A percentile compares a stretch with the other conserved stretches of the same genome.
phyloP scores from a whole-genome alignment of 2,113 vertebrate species.

The Hydropotes inermis region DNA sequence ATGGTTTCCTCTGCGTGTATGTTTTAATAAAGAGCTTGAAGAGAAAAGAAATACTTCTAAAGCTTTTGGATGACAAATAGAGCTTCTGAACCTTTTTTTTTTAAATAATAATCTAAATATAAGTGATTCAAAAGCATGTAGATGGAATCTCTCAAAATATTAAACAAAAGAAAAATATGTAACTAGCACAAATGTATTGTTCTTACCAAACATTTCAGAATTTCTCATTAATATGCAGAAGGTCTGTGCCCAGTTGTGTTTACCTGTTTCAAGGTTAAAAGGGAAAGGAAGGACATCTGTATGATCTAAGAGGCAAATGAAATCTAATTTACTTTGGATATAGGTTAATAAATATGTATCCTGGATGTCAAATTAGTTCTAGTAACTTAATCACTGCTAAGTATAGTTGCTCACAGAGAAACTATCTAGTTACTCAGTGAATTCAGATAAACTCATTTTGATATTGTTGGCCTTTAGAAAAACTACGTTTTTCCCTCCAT shows the following conservation, averaged over 20 bases:
- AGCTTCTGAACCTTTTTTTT: neutral
- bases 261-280: neutral
- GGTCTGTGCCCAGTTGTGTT: neutral
- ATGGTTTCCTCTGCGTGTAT: neutral
- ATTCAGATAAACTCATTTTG: neutral
- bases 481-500: neutral
- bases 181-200: neutral
- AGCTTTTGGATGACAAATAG: neutral
- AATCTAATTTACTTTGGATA: neutral
- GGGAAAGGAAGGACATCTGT: neutral
- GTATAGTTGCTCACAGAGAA: neutral
- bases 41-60: neutral
- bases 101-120: neutral
- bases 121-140: neutral
- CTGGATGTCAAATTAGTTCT: neutral
- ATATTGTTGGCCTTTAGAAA: neutral
- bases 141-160: neutral
- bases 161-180: neutral
- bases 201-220: constrained; percentile 15
- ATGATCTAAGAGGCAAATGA: neutral
- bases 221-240: neutral
- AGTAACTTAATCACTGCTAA: neutral
- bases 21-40: constrained; percentile 6
- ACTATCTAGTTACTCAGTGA: neutral
- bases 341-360: neutral